Evolutionary conservation across 2,797 vertebrate genomes (phyloP).

Genomic region (Phaenicophaeus curvirostris): DNA sequence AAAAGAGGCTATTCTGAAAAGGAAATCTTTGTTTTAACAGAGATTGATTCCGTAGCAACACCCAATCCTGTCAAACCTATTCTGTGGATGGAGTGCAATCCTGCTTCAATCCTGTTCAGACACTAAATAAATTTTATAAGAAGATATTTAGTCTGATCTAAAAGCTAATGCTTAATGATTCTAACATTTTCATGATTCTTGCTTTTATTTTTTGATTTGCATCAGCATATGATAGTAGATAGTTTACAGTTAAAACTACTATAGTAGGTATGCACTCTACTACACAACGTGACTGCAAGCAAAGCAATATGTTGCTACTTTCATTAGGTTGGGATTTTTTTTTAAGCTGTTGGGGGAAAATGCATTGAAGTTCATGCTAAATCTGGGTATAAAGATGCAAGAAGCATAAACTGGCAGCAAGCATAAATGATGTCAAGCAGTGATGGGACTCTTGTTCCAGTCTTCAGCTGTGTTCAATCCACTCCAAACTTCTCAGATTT

Average conservation of each 20-base stretch:
- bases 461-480: not conserved
- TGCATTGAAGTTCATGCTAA: not conserved
- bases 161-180: not conserved
- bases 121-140: not conserved
- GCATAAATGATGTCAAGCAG: not conserved
- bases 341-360: not conserved
- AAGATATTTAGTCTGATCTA: not conserved
- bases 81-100: not conserved
- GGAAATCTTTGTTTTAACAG: conserved; percentile 11
- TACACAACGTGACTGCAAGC: not conserved
- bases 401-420: not conserved
- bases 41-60: conserved; percentile 16
- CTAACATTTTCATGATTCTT: not conserved
- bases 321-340: not conserved
- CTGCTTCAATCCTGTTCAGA: not conserved
- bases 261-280: not conserved
- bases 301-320: not conserved
- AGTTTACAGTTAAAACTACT: not conserved
- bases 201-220: not conserved
- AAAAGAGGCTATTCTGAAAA: not conserved
- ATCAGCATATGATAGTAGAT: not conserved
- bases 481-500: not conserved
- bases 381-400: not conserved
- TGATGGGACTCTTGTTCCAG: not conserved
- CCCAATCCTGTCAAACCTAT: not conserved